Evolutionary conservation across 2,797 vertebrate genomes (phyloP), one percentile per base, ranked within the genome.

Genomic region (Tinamus major): DNA sequence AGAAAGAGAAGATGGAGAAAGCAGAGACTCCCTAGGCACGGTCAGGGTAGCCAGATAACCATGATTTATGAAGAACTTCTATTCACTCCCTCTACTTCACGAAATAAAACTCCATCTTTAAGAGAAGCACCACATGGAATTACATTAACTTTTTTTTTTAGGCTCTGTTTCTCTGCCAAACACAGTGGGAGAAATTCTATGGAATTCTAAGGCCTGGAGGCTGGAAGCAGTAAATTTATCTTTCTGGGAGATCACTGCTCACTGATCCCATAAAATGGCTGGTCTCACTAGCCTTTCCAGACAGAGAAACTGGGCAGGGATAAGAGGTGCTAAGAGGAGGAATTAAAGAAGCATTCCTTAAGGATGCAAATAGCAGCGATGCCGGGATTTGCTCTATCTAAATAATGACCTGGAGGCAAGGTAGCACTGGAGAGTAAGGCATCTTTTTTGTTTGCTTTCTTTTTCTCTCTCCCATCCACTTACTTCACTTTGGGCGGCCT

Each of bases 311-410:
- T 76, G 69, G 79, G 44, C 5, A 1, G 78, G 70, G 59, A 70
- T 92, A 94, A 92, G 79, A 91, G 75, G 59, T 69, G 69, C 42
- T 95, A 93, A 89, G 87, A 95, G 85, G 85, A 95, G 87, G 82
- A 93, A 92, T 81, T 85, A 61, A 89, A 89, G 58, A 75, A 31
- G 1, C 68, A 77, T 74, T 70, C 85, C 56, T 86, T 74, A 74
- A 64, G 64, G 79, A 92, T 84, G 58, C 56, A 95, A 79, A 92
- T 68, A 93, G 85, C 76, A 68, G 51, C 37, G 51, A 53, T 64
- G 70, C 3, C 0, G 33, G 74, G 83, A 92, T 95, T 95, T 81
- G 24, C 48, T 93, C 46, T 84, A 41, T 59, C n/a, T 77, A 81
- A 83, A 79, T n/a, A 89, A 63, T 41, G 63, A 93, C 81, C 48